Evolutionary conservation across 2,113 vertebrate genomes (phyloP), one percentile per base, ranked within the genome.

Genomic region (Pelodiscus sinensis): DNA sequence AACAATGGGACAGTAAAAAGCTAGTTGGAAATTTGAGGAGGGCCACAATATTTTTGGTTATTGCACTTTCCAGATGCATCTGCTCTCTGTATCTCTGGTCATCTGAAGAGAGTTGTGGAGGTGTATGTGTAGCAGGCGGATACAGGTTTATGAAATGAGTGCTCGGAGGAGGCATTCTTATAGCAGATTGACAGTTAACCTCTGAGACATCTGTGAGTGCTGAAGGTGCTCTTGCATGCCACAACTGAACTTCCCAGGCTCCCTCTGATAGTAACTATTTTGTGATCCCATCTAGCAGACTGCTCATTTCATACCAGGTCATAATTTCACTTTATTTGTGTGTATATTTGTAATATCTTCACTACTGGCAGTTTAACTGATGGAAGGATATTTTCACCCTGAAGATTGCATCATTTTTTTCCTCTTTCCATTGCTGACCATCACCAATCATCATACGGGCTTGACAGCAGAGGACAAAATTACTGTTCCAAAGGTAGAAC

Each of bases 131-230:
- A 4, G 84, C 29, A 58, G 78, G 25, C 22, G 50, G 52, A 71
- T 16, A 81, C 85, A 2, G 35, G 91, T 90, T 31, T 88, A 24
- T 9, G 58, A 52, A 94, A 52, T 15, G 8, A 56, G 10, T 6
- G 89, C 82, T 58, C 79, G 3, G 31, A 55, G 54, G 12, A 31
- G 51, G 4, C 60, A 29, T 54, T 85, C 78, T 65, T 21, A 7
- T 11, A 91, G 9, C 15, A 83, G 88, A 77, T 55, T 44, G 89
- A 88, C 31, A 88, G 79, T 87, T 71, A 35, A 35, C 85, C 77
- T 92, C 93, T 93, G 51, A 73, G 60, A 4, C 25, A 84, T 81
- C 87, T 92, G 58, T 92, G 73, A 73, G 3, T 94, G 57, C 88
- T 87, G 44, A 89, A 87, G 82, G 57, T 57, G 35, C 11, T 1